Conservation (phyloP, 2,113 vertebrate genomes). For the Gymnocephalus cernua region DNA sequence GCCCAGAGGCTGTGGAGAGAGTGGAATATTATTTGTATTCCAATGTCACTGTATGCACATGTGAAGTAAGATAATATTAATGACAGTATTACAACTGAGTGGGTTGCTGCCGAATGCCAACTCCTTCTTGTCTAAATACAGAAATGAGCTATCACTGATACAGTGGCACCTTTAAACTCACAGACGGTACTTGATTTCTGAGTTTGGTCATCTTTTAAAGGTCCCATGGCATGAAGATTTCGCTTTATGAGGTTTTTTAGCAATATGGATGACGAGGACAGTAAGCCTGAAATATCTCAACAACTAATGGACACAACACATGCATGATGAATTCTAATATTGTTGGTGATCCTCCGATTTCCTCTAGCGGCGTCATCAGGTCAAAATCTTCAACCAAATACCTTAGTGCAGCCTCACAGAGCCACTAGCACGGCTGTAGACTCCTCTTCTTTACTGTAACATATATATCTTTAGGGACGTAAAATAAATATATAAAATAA, state of each 20-base stretch:
- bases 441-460: too few relatives aligned
- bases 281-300: not conserved
- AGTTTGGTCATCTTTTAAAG: not conserved
- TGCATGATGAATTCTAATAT: not conserved
- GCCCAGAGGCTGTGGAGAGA: constrained; percentile 44
- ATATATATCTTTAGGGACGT: not conserved
- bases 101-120: not conserved
- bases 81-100: not conserved
- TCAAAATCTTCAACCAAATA: not conserved
- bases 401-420: not conserved
- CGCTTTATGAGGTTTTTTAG: too few relatives aligned
- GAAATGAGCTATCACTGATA: not conserved
- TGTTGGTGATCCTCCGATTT: not conserved
- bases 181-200: not conserved
- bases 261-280: not conserved
- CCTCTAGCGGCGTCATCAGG: not conserved
- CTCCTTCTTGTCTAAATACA: not conserved
- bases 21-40: constrained; percentile 38
- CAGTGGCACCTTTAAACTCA: constrained; percentile 27
- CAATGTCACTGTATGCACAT: constrained; percentile 10
- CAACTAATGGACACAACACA: too few relatives aligned
- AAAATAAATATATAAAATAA: not conserved
- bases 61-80: constrained; percentile 23
- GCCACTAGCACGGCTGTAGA: not conserved
- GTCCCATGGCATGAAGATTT: too few relatives aligned